Evolutionary conservation across 1,140 invertebrate species (phyloP).

Genomic region (Nasonia vitripennis): DNA sequence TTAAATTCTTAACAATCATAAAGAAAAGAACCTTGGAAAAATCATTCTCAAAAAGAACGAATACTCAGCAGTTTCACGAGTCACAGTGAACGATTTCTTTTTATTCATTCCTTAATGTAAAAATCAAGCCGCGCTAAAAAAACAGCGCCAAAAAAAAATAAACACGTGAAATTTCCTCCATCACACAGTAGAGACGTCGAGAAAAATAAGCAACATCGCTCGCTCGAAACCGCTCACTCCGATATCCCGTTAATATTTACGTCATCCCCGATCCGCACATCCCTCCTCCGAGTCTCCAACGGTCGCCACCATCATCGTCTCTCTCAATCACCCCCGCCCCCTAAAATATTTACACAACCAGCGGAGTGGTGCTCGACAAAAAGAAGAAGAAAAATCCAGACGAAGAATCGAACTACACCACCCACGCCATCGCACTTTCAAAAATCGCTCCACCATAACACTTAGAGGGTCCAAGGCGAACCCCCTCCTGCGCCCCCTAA

Average conservation of each 20-base stretch:
- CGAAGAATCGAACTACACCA: not conserved
- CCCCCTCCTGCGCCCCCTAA: not conserved
- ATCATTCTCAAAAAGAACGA: no score
- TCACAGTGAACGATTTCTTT: no score
- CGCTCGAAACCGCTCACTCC: not conserved
- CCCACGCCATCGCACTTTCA: not conserved
- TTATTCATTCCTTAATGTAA: no score
- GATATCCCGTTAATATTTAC: not conserved
- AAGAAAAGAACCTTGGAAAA: no score
- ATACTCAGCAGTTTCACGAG: no score
- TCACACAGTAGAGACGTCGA: not conserved
- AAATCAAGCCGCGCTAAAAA: no score
- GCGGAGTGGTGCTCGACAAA: not conserved
- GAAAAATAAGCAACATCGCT: not conserved
- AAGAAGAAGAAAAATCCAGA: not conserved
- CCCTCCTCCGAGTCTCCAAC: not conserved
- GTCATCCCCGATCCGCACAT: not conserved
- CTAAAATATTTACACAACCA: slow-evolving; percentile 5
- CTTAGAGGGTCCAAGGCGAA: not conserved
- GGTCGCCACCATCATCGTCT: not conserved
- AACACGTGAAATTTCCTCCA: no score
- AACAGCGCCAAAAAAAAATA: no score
- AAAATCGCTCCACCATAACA: not conserved
- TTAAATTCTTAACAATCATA: no score
- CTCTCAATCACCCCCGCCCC: not conserved